Percentiles rank a stretch among this genome's conserved stretches.
Conservation (phyloP, 1,140 invertebrate species). For the Steinernema khuongi region DNA sequence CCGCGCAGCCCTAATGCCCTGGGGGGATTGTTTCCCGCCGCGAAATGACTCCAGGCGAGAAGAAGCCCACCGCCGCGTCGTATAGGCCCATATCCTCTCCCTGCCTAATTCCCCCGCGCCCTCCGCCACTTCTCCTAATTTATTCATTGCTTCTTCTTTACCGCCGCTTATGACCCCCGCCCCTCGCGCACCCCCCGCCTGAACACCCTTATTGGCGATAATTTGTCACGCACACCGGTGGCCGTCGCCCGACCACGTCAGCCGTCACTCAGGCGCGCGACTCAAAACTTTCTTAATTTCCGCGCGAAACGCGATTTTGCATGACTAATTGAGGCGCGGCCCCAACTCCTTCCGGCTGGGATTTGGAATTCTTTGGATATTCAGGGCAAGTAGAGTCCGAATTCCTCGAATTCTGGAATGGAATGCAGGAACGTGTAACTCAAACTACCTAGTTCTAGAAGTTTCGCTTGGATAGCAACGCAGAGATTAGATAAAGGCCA, state of each 20-base stretch:
- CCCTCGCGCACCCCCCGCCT: background rate
- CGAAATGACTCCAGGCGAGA: background rate
- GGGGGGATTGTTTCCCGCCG: background rate
- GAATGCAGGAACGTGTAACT: too few relatives aligned
- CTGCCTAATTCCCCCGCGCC: background rate
- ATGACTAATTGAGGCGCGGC: too few relatives aligned
- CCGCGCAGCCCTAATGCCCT: constrained; percentile 8
- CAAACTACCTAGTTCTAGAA: too few relatives aligned
- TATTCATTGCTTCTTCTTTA: constrained; percentile 11
- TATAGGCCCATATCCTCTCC: background rate
- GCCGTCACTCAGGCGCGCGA: background rate
- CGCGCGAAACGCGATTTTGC: too few relatives aligned
- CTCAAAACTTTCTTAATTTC: too few relatives aligned
- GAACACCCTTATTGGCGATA: background rate
- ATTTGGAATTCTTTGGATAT: too few relatives aligned
- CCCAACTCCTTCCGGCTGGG: too few relatives aligned
- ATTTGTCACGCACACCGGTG: background rate
- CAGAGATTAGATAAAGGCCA: too few relatives aligned
- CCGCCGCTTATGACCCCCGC: background rate
- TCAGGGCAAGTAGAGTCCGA: too few relatives aligned
- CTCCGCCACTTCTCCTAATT: background rate
- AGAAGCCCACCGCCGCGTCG: background rate
- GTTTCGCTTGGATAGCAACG: too few relatives aligned
- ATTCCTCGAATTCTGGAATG: too few relatives aligned
- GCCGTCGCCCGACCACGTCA: background rate